A percentile compares a stretch with the other conserved stretches of the same genome.
phyloP scores from a whole-genome alignment of 2,113 vertebrate genomes.

The Saguinus midas region DNA sequence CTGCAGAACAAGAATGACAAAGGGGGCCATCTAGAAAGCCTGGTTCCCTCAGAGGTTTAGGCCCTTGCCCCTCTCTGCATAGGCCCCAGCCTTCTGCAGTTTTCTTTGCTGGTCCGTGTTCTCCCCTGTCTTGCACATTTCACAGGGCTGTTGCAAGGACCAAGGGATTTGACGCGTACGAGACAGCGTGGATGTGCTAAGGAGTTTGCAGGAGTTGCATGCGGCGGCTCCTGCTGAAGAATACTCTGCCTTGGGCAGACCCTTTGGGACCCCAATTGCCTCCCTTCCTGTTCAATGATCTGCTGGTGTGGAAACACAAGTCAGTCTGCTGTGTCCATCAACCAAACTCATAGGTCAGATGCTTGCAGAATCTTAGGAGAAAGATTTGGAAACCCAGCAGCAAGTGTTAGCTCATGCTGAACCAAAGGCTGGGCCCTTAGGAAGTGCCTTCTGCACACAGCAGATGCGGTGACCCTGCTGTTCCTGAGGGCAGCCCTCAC shows the following conservation, averaged over 20 bases:
- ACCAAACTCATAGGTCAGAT: neutral
- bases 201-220: neutral
- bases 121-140: neutral
- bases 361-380: neutral
- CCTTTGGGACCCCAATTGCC: neutral
- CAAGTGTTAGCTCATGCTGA: neutral
- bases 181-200: neutral
- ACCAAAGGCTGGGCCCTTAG: neutral
- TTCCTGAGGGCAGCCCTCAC: fast-evolving
- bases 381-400: neutral
- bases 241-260: too few species aligned
- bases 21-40: too few species aligned
- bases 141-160: neutral
- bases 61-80: neutral
- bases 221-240: neutral
- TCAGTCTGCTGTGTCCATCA: neutral
- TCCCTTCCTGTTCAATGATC: neutral
- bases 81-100: neutral
- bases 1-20: neutral
- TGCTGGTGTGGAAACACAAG: neutral
- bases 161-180: fast-evolving
- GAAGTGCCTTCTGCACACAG: neutral
- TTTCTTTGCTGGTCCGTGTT: fast-evolving
- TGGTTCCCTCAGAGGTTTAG: neutral
- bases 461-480: neutral